These are phyloP conservation scores for Geophilus truncorum DNA, from an alignment of 2,888 invertebrate genomes.

Conservation along the genomic window DNA sequence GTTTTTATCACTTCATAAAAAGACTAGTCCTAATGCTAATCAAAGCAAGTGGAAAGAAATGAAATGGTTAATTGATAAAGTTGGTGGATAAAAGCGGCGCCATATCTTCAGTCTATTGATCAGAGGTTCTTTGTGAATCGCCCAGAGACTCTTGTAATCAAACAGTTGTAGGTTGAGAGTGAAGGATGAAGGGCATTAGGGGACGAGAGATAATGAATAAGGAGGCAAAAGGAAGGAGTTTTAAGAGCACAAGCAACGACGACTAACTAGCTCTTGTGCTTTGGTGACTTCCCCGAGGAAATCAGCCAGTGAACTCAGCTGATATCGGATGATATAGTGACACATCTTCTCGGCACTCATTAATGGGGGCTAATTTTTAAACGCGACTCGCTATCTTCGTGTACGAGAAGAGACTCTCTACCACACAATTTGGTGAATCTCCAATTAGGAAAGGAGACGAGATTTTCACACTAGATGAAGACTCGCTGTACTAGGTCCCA, in stretches of 20 bases:
- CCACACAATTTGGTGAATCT: slow-evolving; percentile 27
- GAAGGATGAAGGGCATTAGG: slow-evolving; percentile 24
- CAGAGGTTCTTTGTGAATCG: slow-evolving; percentile 8
- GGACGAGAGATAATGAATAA: slow-evolving; percentile 27
- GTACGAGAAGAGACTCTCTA: slow-evolving; percentile 15
- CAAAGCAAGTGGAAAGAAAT: neutral
- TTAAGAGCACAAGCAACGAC: slow-evolving; percentile 14
- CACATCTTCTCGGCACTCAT: slow-evolving; percentile 25
- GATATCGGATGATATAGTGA: slow-evolving; percentile 27
- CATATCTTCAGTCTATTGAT: slow-evolving; percentile 6
- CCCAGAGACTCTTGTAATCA: slow-evolving; percentile 25
- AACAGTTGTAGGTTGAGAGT: slow-evolving; percentile 27
- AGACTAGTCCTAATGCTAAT: too few relatives aligned
- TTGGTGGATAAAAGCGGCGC: neutral
- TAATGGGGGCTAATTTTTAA: slow-evolving; percentile 25
- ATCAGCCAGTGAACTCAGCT: slow-evolving; percentile 24
- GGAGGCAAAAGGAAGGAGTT: slow-evolving; percentile 27
- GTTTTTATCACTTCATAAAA: too few relatives aligned
- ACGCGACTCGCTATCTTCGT: slow-evolving; percentile 20
- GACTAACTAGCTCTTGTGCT: slow-evolving; percentile 16
- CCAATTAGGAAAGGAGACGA: slow-evolving; percentile 17
- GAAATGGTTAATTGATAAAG: slow-evolving; percentile 10
- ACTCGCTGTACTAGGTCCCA: neutral
- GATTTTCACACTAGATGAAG: slow-evolving; percentile 21
- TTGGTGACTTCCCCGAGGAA: slow-evolving; percentile 26